A percentile compares a stretch with the other conserved stretches of the same genome.
These are phyloP conservation scores for Cassiopea andromeda DNA, from an alignment of 30 jellyfish, hydroid and myxozoan genomes.

Conservation along the genomic window DNA sequence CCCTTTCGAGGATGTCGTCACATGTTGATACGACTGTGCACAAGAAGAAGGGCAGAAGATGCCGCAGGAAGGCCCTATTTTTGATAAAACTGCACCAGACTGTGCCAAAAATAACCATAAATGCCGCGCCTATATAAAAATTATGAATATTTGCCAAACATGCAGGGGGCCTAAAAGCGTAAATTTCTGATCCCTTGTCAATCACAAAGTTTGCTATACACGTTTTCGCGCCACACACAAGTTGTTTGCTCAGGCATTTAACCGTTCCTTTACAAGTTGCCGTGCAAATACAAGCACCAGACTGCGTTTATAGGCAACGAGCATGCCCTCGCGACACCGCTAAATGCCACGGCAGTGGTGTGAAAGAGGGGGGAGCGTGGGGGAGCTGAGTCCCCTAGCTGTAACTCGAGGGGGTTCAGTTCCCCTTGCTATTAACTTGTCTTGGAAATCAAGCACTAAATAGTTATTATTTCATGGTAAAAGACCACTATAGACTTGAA, in stretches of 20 bases:
- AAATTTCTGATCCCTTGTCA: constrained; percentile 4
- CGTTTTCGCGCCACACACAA: constrained; percentile 54
- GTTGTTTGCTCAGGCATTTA: constrained; percentile 25
- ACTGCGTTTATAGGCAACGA: not conserved
- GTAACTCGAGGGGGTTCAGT: too few species aligned
- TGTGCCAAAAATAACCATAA: constrained; percentile 38
- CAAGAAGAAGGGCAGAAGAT: not conserved
- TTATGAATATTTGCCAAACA: constrained; percentile 28
- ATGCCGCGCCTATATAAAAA: constrained; percentile 5
- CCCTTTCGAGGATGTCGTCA: constrained; percentile 17
- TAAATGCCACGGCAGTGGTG: not conserved
- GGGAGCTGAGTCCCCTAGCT: too few species aligned
- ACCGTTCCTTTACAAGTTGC: not conserved
- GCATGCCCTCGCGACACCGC: not conserved
- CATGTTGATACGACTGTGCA: not conserved
- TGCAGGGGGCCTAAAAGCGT: constrained; percentile 29
- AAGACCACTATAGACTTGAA: too few species aligned
- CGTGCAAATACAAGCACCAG: constrained; percentile 16
- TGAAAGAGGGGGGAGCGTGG: too few species aligned
- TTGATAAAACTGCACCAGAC: constrained; percentile 34
- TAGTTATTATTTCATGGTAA: too few species aligned
- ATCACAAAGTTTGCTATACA: constrained; percentile 29
- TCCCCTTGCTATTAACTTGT: too few species aligned
- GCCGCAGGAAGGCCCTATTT: constrained; percentile 39
- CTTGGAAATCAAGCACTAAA: too few species aligned